phyloP scores from a whole-genome alignment of 1,140 invertebrate genomes.

The Drosophila melanogaster region DNA sequence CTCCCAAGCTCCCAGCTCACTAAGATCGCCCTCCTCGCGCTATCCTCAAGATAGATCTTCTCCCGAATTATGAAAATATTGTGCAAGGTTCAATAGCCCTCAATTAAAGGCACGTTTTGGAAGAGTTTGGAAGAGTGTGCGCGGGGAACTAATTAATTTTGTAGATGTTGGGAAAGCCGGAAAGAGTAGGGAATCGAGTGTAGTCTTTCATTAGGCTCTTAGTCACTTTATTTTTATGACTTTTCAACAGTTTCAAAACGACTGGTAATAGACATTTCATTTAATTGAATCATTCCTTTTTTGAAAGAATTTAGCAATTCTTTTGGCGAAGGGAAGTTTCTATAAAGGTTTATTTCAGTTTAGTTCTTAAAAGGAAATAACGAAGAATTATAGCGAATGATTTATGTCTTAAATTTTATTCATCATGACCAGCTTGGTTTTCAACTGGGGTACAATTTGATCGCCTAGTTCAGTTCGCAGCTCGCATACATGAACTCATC shows the following conservation, averaged over 20 bases:
- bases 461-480: conserved; percentile 19
- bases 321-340: neutral
- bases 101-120: conserved; percentile 48
- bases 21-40: neutral
- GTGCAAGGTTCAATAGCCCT: conserved; percentile 76
- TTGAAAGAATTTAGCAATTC: neutral
- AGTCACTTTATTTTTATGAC: conserved; percentile 33
- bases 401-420: conserved; percentile 31
- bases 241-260: conserved; percentile 12
- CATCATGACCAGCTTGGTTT: conserved; percentile 22
- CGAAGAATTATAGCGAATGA: too few species aligned
- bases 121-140: conserved; percentile 19
- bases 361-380: too few species aligned
- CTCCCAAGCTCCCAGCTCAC: conserved; percentile 9
- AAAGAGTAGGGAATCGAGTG: conserved; percentile 14
- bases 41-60: conserved; percentile 7
- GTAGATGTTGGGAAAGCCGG: conserved; percentile 35
- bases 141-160: conserved; percentile 34
- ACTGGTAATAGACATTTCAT: conserved; percentile 12
- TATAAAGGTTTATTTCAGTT: too few species aligned
- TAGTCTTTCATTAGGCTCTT: conserved; percentile 35
- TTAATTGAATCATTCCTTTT: neutral
- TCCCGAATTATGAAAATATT: conserved; percentile 76
- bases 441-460: conserved; percentile 23
- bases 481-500: conserved; percentile 15